These are phyloP conservation scores for Eptatretus burgeri DNA, from an alignment of 2,113 vertebrate genomes.

Conservation along the genomic window DNA sequence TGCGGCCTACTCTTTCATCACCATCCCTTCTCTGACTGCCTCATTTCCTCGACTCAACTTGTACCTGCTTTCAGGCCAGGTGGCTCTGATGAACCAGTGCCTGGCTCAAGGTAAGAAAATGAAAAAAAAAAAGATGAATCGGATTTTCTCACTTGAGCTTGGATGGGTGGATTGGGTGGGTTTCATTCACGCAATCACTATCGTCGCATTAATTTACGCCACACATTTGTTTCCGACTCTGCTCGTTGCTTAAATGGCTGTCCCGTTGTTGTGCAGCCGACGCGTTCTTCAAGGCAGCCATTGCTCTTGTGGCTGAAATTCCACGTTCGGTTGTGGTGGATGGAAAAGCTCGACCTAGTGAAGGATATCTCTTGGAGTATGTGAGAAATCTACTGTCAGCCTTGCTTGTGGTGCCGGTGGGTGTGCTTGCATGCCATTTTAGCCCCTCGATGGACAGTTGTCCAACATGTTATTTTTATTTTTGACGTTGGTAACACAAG, in stretches of 20 bases:
- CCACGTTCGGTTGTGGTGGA: conserved; percentile 57
- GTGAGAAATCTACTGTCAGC: conserved; percentile 68
- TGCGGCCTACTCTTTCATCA: conserved; percentile 91
- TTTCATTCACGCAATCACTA: no score
- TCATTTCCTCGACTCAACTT: conserved; percentile 68
- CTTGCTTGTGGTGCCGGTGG: conserved; percentile 57
- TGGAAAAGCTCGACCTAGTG: conserved; percentile 54
- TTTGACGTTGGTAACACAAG: no score
- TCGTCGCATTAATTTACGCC: no score
- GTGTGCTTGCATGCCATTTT: conserved; percentile 8
- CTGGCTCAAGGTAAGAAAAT: conserved; percentile 97
- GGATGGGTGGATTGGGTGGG: no score
- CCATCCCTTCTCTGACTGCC: conserved; percentile 55
- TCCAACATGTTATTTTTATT: no score
- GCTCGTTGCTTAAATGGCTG: no score
- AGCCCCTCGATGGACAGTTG: no score
- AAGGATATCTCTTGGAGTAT: conserved; percentile 60
- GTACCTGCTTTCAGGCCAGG: conserved; percentile 67
- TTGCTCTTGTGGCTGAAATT: conserved; percentile 55
- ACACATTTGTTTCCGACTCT: no score
- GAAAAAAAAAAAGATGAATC: no score
- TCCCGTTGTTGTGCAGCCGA: conserved; percentile 26
- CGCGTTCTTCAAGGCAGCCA: conserved; percentile 67
- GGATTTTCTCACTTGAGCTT: no score
- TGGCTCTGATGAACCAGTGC: conserved; percentile 83